A percentile compares a stretch with the other conserved stretches of the same genome.
phyloP scores from a whole-genome alignment of 2,888 invertebrate genomes.

The Tethea ocularis region DNA sequence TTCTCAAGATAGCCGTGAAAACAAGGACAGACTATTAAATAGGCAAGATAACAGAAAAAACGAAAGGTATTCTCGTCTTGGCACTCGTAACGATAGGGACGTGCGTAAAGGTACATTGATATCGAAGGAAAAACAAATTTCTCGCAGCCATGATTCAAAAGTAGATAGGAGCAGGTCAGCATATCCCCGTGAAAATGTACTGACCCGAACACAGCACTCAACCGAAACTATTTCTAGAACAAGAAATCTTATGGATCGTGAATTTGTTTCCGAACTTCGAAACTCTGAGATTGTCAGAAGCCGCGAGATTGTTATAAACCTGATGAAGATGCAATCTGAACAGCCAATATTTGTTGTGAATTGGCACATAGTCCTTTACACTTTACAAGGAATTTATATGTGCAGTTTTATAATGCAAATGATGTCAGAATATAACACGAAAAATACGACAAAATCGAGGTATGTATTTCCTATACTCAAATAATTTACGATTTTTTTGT shows the following conservation, averaged over 20 bases:
- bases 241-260: conserved; percentile 21
- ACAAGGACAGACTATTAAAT: not conserved
- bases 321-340: conserved; percentile 23
- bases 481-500: not conserved
- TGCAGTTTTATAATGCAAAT: conserved; percentile 55
- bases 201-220: conserved; percentile 9
- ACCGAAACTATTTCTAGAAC: conserved; percentile 9
- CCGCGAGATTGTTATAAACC: conserved; percentile 21
- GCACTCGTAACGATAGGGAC: not conserved
- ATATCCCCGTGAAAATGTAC: not conserved
- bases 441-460: conserved; percentile 40
- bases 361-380: conserved; percentile 66
- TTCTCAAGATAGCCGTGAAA: not conserved
- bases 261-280: conserved; percentile 22
- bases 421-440: conserved; percentile 33
- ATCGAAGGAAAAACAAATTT: not conserved
- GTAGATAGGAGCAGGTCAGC: not conserved
- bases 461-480: conserved; percentile 17
- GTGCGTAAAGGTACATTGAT: not conserved
- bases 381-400: conserved; percentile 65
- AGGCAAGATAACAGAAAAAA: not conserved
- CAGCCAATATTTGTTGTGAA: conserved; percentile 27
- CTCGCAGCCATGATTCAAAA: not conserved
- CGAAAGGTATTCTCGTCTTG: not conserved
- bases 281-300: conserved; percentile 22